Evolutionary conservation across 2,113 vertebrate species (phyloP).

Genomic region (Rostratula benghalensis): DNA sequence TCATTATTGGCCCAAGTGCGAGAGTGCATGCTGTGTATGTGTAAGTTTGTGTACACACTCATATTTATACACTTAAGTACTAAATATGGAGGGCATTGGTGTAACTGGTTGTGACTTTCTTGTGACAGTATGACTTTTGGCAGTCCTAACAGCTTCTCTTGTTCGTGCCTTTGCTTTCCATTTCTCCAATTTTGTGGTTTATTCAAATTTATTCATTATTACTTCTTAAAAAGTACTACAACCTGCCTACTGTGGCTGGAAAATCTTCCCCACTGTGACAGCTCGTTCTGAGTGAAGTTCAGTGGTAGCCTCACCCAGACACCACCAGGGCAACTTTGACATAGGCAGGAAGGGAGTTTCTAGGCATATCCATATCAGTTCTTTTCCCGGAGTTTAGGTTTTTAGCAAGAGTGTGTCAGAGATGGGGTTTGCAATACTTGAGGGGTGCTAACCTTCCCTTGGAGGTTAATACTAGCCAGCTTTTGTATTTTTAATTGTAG

Average conservation of each 20-base stretch:
- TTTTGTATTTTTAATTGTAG: conserved; percentile 12
- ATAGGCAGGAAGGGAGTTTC: neutral
- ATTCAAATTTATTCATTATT: neutral
- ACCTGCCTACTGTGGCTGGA: neutral
- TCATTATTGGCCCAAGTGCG: accelerated
- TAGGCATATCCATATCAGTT: neutral
- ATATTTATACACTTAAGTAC: neutral
- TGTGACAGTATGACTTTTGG: neutral
- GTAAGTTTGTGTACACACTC: neutral
- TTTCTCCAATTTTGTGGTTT: neutral
- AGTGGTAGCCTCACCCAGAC: neutral
- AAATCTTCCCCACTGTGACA: neutral
- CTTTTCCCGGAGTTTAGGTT: neutral
- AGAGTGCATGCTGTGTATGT: accelerated
- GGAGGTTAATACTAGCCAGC: neutral
- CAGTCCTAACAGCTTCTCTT: neutral
- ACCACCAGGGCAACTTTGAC: neutral
- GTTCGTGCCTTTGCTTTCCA: neutral
- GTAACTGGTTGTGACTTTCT: neutral
- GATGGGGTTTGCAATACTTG: neutral
- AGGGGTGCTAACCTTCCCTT: neutral
- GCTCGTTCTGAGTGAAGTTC: neutral
- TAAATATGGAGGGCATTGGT: accelerated
- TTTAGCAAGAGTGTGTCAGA: neutral
- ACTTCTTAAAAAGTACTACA: neutral